Percentiles rank a stretch among this genome's conserved stretches.
phyloP scores from a whole-genome alignment of 2,797 vertebrate genomes.

The Bovichtus diacanthus region DNA sequence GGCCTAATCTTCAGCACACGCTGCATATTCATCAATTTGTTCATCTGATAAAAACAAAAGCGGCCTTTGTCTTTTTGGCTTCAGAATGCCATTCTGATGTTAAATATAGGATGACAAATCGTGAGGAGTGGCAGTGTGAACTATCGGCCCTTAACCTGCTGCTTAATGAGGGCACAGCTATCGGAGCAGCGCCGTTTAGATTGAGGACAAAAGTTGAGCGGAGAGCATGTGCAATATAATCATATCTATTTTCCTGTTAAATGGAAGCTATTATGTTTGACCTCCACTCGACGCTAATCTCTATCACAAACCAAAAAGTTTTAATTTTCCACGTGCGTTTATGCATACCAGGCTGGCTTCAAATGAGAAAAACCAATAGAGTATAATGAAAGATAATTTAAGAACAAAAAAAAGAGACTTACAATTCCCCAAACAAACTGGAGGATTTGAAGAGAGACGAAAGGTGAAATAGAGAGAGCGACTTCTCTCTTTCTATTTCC shows the following conservation, averaged over 20 bases:
- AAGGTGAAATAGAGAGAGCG: slow-evolving; percentile 26
- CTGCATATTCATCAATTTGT: slow-evolving; percentile 59
- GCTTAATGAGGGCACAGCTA: slow-evolving; percentile 69
- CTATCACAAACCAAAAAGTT: slow-evolving; percentile 78
- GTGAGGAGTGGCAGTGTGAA: slow-evolving; percentile 16
- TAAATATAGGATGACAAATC: slow-evolving; percentile 55
- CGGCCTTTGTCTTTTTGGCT: not conserved
- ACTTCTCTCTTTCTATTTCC: slow-evolving; percentile 53
- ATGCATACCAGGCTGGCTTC: slow-evolving; percentile 60
- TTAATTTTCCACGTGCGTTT: slow-evolving; percentile 72
- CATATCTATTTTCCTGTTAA: slow-evolving; percentile 79
- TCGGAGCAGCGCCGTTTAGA: slow-evolving; percentile 58
- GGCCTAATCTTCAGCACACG: slow-evolving; percentile 34
- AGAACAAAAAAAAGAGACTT: slow-evolving; percentile 75
- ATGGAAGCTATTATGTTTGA: slow-evolving; percentile 82
- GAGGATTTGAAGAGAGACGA: slow-evolving; percentile 40
- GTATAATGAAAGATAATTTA: slow-evolving; percentile 78
- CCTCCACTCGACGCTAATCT: slow-evolving; percentile 81
- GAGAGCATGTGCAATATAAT: slow-evolving; percentile 71
- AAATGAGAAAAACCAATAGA: slow-evolving; percentile 77
- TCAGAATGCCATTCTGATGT: slow-evolving; percentile 28
- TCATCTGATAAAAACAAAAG: slow-evolving; percentile 21
- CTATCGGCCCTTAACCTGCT: slow-evolving; percentile 50
- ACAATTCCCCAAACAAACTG: slow-evolving; percentile 78
- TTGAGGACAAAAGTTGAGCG: slow-evolving; percentile 74